Percentiles rank a stretch among this genome's conserved stretches.
Evolutionary conservation across 2,888 invertebrate genomes (phyloP).

Genomic region (Kuschelorhynchus macadamiae): DNA sequence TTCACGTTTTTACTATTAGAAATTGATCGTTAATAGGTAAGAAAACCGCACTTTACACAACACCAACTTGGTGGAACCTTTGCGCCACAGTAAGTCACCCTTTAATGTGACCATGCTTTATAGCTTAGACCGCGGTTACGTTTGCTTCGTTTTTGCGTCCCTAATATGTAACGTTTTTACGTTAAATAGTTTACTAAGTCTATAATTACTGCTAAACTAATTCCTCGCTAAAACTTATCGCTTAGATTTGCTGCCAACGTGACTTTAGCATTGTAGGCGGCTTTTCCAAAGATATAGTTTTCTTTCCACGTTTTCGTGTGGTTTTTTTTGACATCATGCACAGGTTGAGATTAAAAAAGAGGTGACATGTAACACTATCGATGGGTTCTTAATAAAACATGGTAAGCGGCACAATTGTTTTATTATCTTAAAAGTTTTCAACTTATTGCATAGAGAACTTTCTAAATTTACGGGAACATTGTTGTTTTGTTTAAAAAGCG

Average conservation of each 20-base stretch:
- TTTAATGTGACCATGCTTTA: constrained; percentile 19
- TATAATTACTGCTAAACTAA: background rate
- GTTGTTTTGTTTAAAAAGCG: too few relatives aligned
- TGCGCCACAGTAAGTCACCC: constrained; percentile 35
- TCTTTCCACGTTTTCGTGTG: constrained; percentile 29
- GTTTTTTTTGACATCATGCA: constrained; percentile 1
- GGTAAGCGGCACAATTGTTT: too few relatives aligned
- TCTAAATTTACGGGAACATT: too few relatives aligned
- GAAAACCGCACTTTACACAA: constrained; percentile 39
- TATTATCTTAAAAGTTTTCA: too few relatives aligned
- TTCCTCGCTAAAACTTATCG: background rate
- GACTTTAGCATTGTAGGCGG: constrained; percentile 16
- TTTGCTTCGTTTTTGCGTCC: constrained; percentile 13
- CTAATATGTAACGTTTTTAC: background rate
- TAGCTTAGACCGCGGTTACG: constrained; percentile 4
- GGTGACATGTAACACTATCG: too few relatives aligned
- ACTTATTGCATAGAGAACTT: too few relatives aligned
- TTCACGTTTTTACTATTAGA: constrained; percentile 16
- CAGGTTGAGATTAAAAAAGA: too few relatives aligned
- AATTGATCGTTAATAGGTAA: constrained; percentile 6
- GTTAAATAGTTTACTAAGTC: constrained; percentile 6
- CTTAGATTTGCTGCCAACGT: constrained; percentile 11
- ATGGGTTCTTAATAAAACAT: too few relatives aligned
- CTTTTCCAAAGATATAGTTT: constrained; percentile 25
- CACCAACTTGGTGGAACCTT: constrained; percentile 14